phyloP scores from a whole-genome alignment of 2,797 vertebrate species.

The Sebastes kiyomatsui region DNA sequence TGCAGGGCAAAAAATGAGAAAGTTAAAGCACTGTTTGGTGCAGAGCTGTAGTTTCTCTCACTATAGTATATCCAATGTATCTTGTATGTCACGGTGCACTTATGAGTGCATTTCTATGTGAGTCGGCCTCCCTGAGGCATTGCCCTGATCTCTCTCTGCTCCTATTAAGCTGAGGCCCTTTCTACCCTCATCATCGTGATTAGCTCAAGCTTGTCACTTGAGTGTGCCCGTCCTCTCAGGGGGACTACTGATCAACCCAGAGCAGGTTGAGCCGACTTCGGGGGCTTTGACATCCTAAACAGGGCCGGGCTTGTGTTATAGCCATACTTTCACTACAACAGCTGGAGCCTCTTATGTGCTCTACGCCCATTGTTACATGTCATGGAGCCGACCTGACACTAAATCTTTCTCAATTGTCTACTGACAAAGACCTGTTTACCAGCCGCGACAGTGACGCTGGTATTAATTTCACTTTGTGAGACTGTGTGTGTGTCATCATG shows the following conservation, averaged over 20 bases:
- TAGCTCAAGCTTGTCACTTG: conserved; percentile 65
- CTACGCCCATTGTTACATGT: neutral
- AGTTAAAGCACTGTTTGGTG: neutral
- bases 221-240: conserved; percentile 48
- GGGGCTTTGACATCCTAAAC: conserved; percentile 38
- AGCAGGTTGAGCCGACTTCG: conserved; percentile 35
- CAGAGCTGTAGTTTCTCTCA: neutral
- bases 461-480: neutral
- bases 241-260: conserved; percentile 38
- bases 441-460: neutral
- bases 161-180: conserved; percentile 48
- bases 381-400: neutral
- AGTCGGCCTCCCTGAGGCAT: conserved; percentile 36
- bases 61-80: neutral
- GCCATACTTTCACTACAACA: conserved; percentile 25
- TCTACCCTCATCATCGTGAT: conserved; percentile 65
- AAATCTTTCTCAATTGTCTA: neutral
- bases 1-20: neutral
- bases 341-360: conserved; percentile 25
- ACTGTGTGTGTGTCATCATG: neutral
- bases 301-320: conserved; percentile 11
- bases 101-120: conserved; percentile 20
- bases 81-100: conserved; percentile 2
- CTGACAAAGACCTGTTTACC: neutral
- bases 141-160: conserved; percentile 50